Conservation (phyloP, 2,113 vertebrate genomes). For the Ptyas mucosa region DNA sequence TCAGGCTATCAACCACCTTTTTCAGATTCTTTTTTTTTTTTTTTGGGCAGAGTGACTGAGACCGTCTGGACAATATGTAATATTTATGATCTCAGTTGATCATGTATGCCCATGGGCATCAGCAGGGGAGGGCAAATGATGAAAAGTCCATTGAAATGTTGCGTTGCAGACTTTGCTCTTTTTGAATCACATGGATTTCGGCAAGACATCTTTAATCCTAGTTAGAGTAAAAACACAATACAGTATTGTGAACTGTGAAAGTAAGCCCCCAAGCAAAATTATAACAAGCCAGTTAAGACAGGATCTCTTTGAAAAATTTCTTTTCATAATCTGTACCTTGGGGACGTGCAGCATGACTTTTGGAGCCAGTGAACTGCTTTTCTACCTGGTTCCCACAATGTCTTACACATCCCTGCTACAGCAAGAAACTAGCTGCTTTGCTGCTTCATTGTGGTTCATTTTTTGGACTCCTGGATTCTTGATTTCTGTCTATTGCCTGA, state of each 20-base stretch:
- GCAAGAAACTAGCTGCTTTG: background rate
- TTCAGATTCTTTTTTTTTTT: background rate
- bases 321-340: background rate
- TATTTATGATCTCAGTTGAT: background rate
- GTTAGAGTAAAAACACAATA: background rate
- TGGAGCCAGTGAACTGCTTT: background rate
- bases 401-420: background rate
- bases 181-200: background rate
- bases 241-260: background rate
- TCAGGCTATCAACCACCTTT: background rate
- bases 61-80: background rate
- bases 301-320: background rate
- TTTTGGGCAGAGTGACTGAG: background rate
- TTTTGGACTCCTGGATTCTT: background rate
- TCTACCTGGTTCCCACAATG: background rate
- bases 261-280: background rate
- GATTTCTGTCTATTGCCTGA: background rate
- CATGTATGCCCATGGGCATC: background rate
- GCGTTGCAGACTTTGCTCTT: background rate
- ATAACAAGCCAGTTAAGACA: background rate
- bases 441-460: background rate
- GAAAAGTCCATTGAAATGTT: background rate
- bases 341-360: background rate
- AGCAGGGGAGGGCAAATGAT: background rate
- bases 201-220: background rate